A percentile compares a stretch with the other conserved stretches of the same genome.
Evolutionary conservation across 1,140 invertebrate genomes (phyloP).

Genomic region (Heliconius melpomene): DNA sequence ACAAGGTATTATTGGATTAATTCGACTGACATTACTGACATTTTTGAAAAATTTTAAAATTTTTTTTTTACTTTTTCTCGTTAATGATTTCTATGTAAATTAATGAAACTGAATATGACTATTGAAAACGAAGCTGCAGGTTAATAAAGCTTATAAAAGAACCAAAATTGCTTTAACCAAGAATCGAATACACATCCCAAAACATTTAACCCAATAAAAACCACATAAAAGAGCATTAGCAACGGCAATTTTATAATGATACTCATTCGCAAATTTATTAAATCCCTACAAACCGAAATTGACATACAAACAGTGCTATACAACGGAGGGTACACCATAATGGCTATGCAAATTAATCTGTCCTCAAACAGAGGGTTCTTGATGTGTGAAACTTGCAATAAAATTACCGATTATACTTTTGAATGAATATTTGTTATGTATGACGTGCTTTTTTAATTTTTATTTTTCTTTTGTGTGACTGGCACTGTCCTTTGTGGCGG

Average conservation of each 20-base stretch:
- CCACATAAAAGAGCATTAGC: conserved; percentile 12
- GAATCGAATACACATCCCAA: conserved; percentile 23
- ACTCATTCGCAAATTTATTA: conserved; percentile 27
- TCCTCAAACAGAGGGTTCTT: conserved; percentile 55
- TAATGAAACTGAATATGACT: too few species aligned
- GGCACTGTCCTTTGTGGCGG: conserved; percentile 2
- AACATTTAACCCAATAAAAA: background rate
- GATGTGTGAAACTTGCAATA: conserved; percentile 56
- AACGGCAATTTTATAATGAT: conserved; percentile 19
- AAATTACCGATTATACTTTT: conserved; percentile 51
- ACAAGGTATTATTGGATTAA: background rate
- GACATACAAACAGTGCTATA: conserved; percentile 56
- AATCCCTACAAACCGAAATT: conserved; percentile 56
- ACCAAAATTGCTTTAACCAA: background rate
- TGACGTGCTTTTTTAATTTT: conserved; percentile 31
- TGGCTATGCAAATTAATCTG: conserved; percentile 64
- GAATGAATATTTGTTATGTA: conserved; percentile 5
- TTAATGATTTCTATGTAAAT: too few species aligned
- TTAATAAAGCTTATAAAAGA: too few species aligned
- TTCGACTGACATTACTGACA: background rate
- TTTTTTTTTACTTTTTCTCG: too few species aligned
- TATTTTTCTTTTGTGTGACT: conserved; percentile 15
- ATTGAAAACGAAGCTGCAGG: too few species aligned
- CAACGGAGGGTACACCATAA: conserved; percentile 51
- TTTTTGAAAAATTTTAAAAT: too few species aligned